Conservation (phyloP, 2,797 vertebrate species). For the Erethizon dorsatum region DNA sequence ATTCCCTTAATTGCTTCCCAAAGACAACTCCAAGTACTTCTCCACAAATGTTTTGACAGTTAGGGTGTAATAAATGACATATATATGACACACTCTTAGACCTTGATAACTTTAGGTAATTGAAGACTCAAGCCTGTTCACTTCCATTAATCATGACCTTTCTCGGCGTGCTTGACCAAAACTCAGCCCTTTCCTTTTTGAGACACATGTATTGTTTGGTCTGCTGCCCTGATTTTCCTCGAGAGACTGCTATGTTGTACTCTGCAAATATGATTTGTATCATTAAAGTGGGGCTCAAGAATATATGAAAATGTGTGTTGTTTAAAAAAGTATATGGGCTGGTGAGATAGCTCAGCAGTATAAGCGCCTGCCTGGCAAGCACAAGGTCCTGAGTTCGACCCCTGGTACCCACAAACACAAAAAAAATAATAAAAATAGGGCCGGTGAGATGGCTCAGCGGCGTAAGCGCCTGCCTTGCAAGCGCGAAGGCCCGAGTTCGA, state of each 20-base stretch:
- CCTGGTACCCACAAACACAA: too few species aligned
- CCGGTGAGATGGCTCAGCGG: too few species aligned
- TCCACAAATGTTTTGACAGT: background rate
- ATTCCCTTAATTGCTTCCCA: background rate
- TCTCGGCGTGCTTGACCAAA: background rate
- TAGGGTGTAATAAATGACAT: background rate
- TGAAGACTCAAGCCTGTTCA: background rate
- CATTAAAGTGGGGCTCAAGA: background rate
- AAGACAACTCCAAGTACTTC: background rate
- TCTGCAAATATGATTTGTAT: background rate
- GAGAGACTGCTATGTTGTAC: background rate
- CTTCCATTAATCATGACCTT: background rate
- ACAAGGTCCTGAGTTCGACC: too few species aligned
- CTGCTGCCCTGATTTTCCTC: background rate
- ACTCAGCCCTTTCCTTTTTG: background rate
- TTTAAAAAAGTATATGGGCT: background rate
- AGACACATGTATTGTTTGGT: background rate
- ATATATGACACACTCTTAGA: background rate
- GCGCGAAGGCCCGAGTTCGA: too few species aligned
- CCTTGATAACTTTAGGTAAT: background rate
- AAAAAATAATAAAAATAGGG: too few species aligned
- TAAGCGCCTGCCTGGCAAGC: too few species aligned
- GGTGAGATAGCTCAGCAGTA: too few species aligned
- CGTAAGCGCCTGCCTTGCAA: too few species aligned
- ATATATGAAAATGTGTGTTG: background rate